Evolutionary conservation across 2,888 invertebrate species (phyloP).

Genomic region (Cosmia pyralina): DNA sequence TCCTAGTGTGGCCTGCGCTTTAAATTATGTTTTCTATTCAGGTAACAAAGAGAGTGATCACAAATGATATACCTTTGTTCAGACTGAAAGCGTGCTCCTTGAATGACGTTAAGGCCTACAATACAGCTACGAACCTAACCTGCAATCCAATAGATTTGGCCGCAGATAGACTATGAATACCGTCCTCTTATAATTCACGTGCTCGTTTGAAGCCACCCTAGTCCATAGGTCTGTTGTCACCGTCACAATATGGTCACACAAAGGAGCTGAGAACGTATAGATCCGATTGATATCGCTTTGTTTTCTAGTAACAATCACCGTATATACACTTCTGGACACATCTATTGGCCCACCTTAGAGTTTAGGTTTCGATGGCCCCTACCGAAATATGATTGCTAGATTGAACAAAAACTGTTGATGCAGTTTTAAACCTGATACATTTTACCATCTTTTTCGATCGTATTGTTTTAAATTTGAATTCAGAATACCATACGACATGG

Average conservation of each 20-base stretch:
- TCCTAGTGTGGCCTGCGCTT: too few relatives aligned
- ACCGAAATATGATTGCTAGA: too few relatives aligned
- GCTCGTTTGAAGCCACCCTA: conserved; percentile 37
- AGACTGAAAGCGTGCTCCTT: conserved; percentile 2
- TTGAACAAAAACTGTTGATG: too few relatives aligned
- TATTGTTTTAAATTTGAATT: too few relatives aligned
- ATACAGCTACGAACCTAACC: conserved; percentile 28
- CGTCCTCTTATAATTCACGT: conserved; percentile 43
- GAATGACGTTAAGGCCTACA: conserved; percentile 18
- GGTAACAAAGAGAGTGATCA: background rate
- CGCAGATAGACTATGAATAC: conserved; percentile 30
- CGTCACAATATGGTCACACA: conserved; percentile 53
- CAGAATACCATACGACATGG: too few relatives aligned
- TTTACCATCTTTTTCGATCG: too few relatives aligned
- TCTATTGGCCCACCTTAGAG: too few relatives aligned
- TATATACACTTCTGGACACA: too few relatives aligned
- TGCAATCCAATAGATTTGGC: conserved; percentile 44
- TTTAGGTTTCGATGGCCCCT: too few relatives aligned
- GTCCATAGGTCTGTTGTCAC: conserved; percentile 36
- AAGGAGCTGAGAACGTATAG: conserved; percentile 47
- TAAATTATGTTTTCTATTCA: background rate
- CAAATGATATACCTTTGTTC: conserved; percentile 15
- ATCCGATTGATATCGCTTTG: conserved; percentile 50
- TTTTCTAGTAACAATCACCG: conserved; percentile 46
- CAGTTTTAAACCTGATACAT: too few relatives aligned